A percentile compares a stretch with the other conserved stretches of the same genome.
phyloP scores from a whole-genome alignment of 2,888 invertebrate genomes.

The Oligia fasciuncula region DNA sequence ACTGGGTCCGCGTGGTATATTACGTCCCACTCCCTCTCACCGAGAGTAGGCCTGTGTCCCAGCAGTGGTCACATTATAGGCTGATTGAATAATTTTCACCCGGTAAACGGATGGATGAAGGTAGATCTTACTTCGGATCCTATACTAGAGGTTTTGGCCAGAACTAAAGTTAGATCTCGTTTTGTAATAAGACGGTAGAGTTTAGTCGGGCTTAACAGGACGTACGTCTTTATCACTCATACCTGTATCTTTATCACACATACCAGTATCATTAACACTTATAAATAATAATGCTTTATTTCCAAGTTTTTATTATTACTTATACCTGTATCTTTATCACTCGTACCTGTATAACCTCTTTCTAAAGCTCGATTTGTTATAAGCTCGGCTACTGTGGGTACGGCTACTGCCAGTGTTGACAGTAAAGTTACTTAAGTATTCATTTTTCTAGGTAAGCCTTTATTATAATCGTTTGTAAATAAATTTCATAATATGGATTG shows the following conservation, averaged over 20 bases:
- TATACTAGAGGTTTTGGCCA: not conserved
- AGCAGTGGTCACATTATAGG: too few species aligned
- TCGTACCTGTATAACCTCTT: not conserved
- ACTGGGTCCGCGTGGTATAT: too few species aligned
- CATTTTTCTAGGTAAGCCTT: conserved; percentile 16
- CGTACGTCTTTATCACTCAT: not conserved
- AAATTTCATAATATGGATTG: conserved; percentile 29
- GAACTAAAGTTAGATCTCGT: not conserved
- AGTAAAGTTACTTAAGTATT: conserved; percentile 20
- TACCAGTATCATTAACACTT: not conserved
- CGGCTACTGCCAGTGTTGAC: conserved; percentile 9
- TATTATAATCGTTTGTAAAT: conserved; percentile 47
- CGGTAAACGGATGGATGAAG: not conserved
- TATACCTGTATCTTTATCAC: not conserved
- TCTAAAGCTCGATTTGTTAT: not conserved
- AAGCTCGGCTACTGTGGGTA: not conserved
- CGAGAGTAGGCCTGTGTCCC: too few species aligned
- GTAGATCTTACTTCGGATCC: not conserved
- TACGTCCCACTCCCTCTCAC: too few species aligned
- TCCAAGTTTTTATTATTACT: too few species aligned
- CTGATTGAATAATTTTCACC: not conserved
- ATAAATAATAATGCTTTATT: too few species aligned
- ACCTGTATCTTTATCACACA: not conserved
- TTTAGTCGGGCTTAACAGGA: not conserved
- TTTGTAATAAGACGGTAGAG: not conserved